phyloP scores from a whole-genome alignment of 2,797 vertebrate genomes.

The Pseudomugil tenellus region DNA sequence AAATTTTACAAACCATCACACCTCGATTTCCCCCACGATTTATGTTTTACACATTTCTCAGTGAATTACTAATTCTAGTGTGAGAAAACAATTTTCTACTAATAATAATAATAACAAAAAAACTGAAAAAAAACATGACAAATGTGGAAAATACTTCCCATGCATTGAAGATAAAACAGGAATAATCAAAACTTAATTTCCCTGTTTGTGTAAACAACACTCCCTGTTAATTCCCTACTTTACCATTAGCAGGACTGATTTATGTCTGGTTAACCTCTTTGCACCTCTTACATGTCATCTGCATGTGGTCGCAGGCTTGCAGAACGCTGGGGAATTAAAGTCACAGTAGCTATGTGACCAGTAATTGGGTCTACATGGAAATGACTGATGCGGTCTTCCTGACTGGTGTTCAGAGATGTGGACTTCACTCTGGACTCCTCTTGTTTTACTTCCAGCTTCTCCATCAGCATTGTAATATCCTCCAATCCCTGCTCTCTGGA shows the following conservation, averaged over 20 bases:
- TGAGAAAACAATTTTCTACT: constrained; percentile 22
- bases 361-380: constrained; percentile 83
- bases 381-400: constrained; percentile 61
- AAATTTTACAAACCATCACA: constrained; percentile 36
- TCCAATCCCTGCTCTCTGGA: constrained; percentile 58
- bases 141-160: constrained; percentile 34
- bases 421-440: constrained; percentile 51
- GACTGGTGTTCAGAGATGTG: constrained; percentile 70
- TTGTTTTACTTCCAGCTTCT: constrained; percentile 59
- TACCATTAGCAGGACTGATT: constrained; percentile 20
- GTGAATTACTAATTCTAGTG: constrained; percentile 36
- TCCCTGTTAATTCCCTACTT: constrained; percentile 30
- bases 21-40: constrained; percentile 16
- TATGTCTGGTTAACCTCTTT: not conserved
- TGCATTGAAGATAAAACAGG: constrained; percentile 44
- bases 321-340: constrained; percentile 71
- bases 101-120: constrained; percentile 2
- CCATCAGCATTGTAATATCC: constrained; percentile 69
- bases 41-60: constrained; percentile 16
- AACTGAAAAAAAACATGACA: constrained; percentile 34
- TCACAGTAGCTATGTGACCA: constrained; percentile 76
- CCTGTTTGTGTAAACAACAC: constrained; percentile 48
- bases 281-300: constrained; percentile 79
- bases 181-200: constrained; percentile 48
- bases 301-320: constrained; percentile 74